Evolutionary conservation across 2,888 invertebrate species (phyloP).

Genomic region (Athripsodes cinereus): DNA sequence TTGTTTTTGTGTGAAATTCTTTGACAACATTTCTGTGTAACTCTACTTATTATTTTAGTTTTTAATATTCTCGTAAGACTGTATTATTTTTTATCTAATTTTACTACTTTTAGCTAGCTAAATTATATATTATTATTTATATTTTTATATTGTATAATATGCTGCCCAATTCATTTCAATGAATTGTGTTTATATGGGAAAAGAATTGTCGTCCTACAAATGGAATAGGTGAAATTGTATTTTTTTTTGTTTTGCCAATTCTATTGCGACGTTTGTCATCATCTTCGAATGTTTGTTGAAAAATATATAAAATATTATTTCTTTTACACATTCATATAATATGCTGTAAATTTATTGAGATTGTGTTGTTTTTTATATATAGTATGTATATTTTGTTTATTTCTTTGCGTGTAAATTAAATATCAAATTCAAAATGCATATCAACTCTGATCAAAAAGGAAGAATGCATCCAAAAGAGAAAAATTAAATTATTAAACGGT

Average conservation of each 20-base stretch:
- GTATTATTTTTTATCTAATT: background rate
- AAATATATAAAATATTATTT: background rate
- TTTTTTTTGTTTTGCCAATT: slow-evolving; percentile 6
- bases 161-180: background rate
- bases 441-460: too few relatives aligned
- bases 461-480: too few relatives aligned
- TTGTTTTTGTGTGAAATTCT: background rate
- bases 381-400: too few relatives aligned
- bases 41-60: slow-evolving; percentile 5
- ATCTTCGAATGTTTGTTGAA: background rate
- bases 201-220: background rate
- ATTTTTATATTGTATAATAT: background rate
- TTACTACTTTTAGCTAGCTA: background rate
- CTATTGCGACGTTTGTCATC: background rate
- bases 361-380: background rate
- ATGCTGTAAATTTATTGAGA: background rate
- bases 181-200: slow-evolving; percentile 2
- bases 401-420: too few relatives aligned
- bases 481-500: too few relatives aligned
- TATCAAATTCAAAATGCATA: too few relatives aligned
- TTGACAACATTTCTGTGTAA: slow-evolving; percentile 7
- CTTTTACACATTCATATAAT: background rate
- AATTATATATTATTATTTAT: background rate
- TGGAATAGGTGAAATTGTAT: background rate
- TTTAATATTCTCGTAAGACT: background rate